These are phyloP conservation scores for Streblospio benedicti DNA, from an alignment of 1,140 invertebrate genomes.

Conservation along the genomic window DNA sequence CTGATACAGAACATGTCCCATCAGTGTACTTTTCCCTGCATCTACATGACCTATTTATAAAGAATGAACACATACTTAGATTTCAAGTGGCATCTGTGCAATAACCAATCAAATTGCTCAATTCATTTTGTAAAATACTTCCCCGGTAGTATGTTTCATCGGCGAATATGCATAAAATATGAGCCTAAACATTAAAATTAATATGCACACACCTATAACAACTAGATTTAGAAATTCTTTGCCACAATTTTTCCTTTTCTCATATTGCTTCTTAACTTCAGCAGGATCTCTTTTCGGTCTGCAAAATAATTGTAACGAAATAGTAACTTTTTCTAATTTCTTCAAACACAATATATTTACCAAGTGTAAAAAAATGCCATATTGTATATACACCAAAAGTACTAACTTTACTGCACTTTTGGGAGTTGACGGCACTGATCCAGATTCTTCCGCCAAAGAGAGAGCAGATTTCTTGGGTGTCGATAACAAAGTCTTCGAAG, in stretches of 20 bases:
- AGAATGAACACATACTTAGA: too few species aligned
- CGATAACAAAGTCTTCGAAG: not conserved
- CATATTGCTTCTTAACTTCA: slow-evolving; percentile 52
- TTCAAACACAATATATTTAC: not conserved
- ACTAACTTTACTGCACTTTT: not conserved
- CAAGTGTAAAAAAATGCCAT: not conserved
- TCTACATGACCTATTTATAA: slow-evolving; percentile 79
- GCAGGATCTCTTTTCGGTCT: slow-evolving; percentile 49
- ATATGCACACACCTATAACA: slow-evolving; percentile 57
- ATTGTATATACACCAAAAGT: not conserved
- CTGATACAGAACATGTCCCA: slow-evolving; percentile 83
- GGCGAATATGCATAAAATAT: too few species aligned
- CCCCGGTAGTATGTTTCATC: too few species aligned
- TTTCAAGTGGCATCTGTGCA: too few species aligned
- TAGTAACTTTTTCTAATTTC: not conserved
- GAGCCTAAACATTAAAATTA: not conserved
- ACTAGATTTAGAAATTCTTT: slow-evolving; percentile 88
- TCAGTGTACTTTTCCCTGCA: slow-evolving; percentile 95
- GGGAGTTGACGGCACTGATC: not conserved
- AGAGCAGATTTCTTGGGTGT: not conserved
- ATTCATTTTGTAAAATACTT: too few species aligned
- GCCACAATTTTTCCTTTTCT: slow-evolving; percentile 61
- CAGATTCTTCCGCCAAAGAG: not conserved
- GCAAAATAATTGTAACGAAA: slow-evolving; percentile 6
- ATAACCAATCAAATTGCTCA: too few species aligned